Evolutionary conservation across 2,113 vertebrate genomes (phyloP).

Genomic region (Coryphaenoides rupestris): DNA sequence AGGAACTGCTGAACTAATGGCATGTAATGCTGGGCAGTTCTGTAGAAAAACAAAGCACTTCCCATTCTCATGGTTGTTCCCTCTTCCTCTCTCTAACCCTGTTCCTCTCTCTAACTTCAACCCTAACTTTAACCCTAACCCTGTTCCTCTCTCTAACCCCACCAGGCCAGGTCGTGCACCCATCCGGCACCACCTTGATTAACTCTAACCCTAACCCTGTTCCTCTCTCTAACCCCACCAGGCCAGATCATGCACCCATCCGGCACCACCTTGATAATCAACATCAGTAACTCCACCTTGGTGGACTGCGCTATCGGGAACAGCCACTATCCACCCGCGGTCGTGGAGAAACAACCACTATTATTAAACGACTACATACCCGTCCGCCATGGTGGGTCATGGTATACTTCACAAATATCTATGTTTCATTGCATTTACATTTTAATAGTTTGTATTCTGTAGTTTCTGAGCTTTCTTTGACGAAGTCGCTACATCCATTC

Average conservation of each 20-base stretch:
- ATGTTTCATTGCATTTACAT: no score
- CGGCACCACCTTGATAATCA: slow-evolving; percentile 57
- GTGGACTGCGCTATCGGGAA: slow-evolving; percentile 64
- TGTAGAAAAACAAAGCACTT: slow-evolving; percentile 38
- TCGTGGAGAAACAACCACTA: slow-evolving; percentile 38
- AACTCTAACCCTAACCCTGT: no score
- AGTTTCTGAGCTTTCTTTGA: not conserved
- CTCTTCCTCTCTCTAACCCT: slow-evolving; percentile 25
- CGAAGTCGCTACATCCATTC: not conserved
- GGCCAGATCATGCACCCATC: slow-evolving; percentile 19
- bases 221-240: slow-evolving; percentile 15
- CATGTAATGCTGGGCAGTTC: no score
- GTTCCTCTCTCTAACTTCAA: no score
- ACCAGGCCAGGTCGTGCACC: slow-evolving; percentile 18
- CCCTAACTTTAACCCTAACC: no score
- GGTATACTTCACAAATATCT: no score
- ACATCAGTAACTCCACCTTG: slow-evolving; percentile 70
- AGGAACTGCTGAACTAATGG: slow-evolving; percentile 6
- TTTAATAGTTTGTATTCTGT: not conserved
- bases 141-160: slow-evolving; percentile 16
- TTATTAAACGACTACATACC: slow-evolving; percentile 12
- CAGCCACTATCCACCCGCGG: slow-evolving; percentile 19
- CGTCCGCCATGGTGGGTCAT: slow-evolving; percentile 36
- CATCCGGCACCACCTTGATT: slow-evolving; percentile 50
- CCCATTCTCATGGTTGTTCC: slow-evolving; percentile 29